These are phyloP conservation scores for Globodera rostochiensis DNA, from an alignment of 1,140 invertebrate species.

Conservation along the genomic window DNA sequence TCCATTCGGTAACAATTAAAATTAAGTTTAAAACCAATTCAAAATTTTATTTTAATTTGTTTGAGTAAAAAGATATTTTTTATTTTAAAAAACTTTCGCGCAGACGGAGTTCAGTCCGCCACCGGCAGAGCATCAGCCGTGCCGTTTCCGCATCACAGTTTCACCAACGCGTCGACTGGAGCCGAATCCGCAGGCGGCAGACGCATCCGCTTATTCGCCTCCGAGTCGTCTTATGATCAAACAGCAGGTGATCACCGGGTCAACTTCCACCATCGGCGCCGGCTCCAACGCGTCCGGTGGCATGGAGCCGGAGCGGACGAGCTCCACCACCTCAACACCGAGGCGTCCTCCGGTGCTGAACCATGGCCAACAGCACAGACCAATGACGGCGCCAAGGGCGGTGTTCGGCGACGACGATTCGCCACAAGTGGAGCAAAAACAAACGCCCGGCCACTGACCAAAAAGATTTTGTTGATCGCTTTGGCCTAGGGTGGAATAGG, in stretches of 20 bases:
- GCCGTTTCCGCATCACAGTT: slow-evolving; percentile 49
- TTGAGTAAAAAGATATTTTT: neutral
- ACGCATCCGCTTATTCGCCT: neutral
- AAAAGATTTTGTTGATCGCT: neutral
- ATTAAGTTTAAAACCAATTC: no score
- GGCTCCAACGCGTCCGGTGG: neutral
- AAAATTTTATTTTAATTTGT: no score
- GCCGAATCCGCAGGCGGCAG: neutral
- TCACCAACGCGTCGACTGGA: slow-evolving; percentile 47
- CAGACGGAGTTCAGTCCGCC: slow-evolving; percentile 5
- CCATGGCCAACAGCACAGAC: neutral
- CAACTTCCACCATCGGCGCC: slow-evolving; percentile 35
- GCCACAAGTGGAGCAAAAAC: slow-evolving; percentile 37
- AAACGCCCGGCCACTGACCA: neutral
- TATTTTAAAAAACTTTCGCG: neutral
- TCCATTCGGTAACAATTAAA: slow-evolving; percentile 18
- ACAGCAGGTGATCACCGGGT: slow-evolving; percentile 51
- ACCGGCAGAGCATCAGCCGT: slow-evolving; percentile 32
- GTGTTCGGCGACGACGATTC: slow-evolving; percentile 50
- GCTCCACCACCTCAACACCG: neutral
- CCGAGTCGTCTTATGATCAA: slow-evolving; percentile 46
- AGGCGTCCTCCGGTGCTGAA: neutral
- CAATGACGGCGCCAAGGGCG: slow-evolving; percentile 33
- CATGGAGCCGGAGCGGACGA: neutral
- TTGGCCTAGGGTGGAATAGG: no score